Conservation (phyloP, 1,140 invertebrate genomes). For the Lucilia cuprina region DNA sequence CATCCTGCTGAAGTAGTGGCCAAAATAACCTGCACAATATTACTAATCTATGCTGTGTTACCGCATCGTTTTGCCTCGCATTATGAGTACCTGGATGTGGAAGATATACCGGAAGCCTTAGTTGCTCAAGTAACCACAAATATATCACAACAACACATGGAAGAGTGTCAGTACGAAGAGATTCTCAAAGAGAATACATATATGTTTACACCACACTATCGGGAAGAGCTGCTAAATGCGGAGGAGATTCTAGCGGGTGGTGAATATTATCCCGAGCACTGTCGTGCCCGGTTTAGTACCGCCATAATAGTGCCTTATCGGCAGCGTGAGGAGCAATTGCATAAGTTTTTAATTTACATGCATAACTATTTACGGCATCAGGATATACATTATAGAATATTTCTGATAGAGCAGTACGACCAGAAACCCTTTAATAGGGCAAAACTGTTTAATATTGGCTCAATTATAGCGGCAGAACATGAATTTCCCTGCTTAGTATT, state of each 20-base stretch:
- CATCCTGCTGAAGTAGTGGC: conserved; percentile 48
- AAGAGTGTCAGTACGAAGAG: conserved; percentile 53
- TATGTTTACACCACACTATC: conserved; percentile 49
- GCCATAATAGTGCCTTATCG: conserved; percentile 91
- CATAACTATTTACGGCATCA: conserved; percentile 90
- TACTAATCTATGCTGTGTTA: conserved; percentile 51
- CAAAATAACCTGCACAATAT: conserved; percentile 41
- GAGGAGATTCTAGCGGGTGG: conserved; percentile 50
- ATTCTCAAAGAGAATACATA: conserved; percentile 51
- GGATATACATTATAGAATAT: conserved; percentile 81
- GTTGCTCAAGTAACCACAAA: conserved; percentile 48
- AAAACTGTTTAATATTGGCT: conserved; percentile 93
- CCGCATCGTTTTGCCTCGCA: conserved; percentile 58
- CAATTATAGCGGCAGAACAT: conserved; percentile 74
- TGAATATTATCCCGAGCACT: conserved; percentile 69
- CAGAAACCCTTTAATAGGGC: conserved; percentile 88
- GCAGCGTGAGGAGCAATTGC: conserved; percentile 81
- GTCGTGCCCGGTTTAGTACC: conserved; percentile 77
- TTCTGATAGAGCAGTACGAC: conserved; percentile 87
- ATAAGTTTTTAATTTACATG: conserved; percentile 84
- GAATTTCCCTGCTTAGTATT: conserved; percentile 90
- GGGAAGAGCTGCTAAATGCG: conserved; percentile 44
- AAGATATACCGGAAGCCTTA: conserved; percentile 47
- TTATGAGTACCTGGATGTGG: conserved; percentile 51
- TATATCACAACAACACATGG: conserved; percentile 46